phyloP scores from a whole-genome alignment of 2,113 vertebrate genomes.

The Dromaius novaehollandiae region DNA sequence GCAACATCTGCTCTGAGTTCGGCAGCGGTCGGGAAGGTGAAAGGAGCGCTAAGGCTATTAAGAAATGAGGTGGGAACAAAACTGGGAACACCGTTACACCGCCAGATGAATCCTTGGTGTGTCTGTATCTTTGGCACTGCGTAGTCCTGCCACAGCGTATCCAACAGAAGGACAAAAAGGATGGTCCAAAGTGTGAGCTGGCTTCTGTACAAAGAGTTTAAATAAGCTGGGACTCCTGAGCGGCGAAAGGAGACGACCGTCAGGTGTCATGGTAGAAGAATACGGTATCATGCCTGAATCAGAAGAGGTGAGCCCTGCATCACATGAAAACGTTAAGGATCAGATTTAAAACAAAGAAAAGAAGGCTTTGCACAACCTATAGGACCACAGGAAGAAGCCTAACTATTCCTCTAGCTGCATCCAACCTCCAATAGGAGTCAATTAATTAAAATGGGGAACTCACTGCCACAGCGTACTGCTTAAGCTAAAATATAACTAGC shows the following conservation, averaged over 20 bases:
- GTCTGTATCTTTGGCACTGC: too few relatives aligned
- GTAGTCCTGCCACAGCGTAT: too few relatives aligned
- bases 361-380: background rate
- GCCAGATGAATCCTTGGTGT: too few relatives aligned
- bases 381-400: background rate
- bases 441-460: background rate
- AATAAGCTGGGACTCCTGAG: background rate
- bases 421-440: background rate
- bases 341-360: background rate
- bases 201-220: background rate
- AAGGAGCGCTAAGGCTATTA: too few relatives aligned
- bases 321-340: too few relatives aligned
- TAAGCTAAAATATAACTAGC: background rate
- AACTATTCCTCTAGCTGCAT: background rate
- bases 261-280: background rate
- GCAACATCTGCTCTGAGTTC: too few relatives aligned
- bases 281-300: too few relatives aligned
- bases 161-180: background rate
- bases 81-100: too few relatives aligned
- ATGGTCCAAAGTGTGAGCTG: background rate
- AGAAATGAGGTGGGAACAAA: too few relatives aligned
- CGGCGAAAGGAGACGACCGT: background rate
- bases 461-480: background rate
- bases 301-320: background rate
- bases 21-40: too few relatives aligned